These are phyloP conservation scores for Polymixis flavicincta DNA, from an alignment of 2,888 invertebrate genomes.

Conservation along the genomic window DNA sequence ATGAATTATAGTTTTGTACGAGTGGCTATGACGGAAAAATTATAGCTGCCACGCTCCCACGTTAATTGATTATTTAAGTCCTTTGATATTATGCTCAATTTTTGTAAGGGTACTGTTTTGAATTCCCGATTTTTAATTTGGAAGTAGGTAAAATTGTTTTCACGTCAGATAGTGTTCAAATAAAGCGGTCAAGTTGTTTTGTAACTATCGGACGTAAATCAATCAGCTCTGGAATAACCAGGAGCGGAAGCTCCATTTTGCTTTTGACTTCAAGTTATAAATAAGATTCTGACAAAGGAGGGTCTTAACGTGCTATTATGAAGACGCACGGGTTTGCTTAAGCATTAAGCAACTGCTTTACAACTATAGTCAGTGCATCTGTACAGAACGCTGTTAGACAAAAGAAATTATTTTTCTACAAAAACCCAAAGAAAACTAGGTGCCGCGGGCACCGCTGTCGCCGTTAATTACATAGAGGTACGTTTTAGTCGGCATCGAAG, in stretches of 20 bases:
- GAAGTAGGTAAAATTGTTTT: neutral
- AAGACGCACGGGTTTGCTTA: neutral
- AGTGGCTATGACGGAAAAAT: constrained; percentile 9
- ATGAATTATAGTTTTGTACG: constrained; percentile 7
- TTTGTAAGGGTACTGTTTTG: constrained; percentile 7
- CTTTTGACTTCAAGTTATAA: constrained; percentile 12
- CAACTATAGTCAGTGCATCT: neutral
- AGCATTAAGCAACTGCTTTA: neutral
- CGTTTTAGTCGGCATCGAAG: constrained; percentile 67
- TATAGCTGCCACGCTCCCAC: constrained; percentile 13
- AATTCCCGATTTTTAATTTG: constrained; percentile 22
- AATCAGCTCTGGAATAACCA: neutral
- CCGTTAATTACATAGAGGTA: constrained; percentile 73
- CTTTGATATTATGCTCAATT: constrained; percentile 20
- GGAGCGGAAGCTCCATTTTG: constrained; percentile 4
- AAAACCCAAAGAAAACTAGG: constrained; percentile 29
- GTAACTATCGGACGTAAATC: constrained; percentile 2
- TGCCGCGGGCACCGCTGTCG: neutral
- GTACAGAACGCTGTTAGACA: neutral
- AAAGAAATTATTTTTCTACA: too few species aligned
- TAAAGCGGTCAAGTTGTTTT: constrained; percentile 15
- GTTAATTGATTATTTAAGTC: constrained; percentile 22
- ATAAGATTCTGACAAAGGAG: constrained; percentile 10
- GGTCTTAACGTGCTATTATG: neutral
- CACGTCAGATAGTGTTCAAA: neutral